phyloP scores from a whole-genome alignment of 2,888 invertebrate genomes.

The Lepidochitona cinerea region DNA sequence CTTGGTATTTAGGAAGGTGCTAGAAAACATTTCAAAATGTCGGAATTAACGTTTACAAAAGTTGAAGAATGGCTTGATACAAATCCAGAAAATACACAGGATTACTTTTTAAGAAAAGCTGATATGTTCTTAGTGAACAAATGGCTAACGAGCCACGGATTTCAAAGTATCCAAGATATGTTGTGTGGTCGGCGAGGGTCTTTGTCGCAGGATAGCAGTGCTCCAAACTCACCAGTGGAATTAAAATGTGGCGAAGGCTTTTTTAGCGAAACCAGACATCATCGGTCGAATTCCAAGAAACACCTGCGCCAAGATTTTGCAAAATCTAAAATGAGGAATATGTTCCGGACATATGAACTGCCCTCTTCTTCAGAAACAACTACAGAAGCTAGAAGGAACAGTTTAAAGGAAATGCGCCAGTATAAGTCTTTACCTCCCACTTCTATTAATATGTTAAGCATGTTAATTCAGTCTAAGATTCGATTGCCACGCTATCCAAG shows the following conservation, averaged over 20 bases:
- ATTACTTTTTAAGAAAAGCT: conserved; percentile 73
- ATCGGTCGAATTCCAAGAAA: conserved; percentile 72
- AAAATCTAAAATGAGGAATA: conserved; percentile 72
- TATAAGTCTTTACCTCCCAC: conserved; percentile 74
- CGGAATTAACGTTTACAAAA: conserved; percentile 51
- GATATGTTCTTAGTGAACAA: conserved; percentile 72
- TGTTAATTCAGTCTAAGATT: conserved; percentile 74
- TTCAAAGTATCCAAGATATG: conserved; percentile 69
- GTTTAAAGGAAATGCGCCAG: conserved; percentile 74
- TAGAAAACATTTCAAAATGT: too few species aligned
- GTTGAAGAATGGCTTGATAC: conserved; percentile 73
- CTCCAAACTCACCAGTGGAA: conserved; percentile 49
- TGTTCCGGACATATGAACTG: conserved; percentile 71
- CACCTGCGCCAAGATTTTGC: conserved; percentile 74
- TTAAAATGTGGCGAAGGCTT: conserved; percentile 40
- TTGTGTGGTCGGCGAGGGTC: conserved; percentile 40
- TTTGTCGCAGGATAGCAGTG: conserved; percentile 43
- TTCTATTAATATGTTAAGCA: conserved; percentile 73
- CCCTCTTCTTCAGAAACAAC: conserved; percentile 38
- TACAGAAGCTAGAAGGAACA: conserved; percentile 69
- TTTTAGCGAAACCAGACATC: conserved; percentile 47
- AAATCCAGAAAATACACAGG: conserved; percentile 71
- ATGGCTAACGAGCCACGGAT: conserved; percentile 73
- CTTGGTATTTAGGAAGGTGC: too few species aligned
- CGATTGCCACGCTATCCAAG: conserved; percentile 72